These are phyloP conservation scores for Sylvia atricapilla DNA, from an alignment of 2,113 vertebrate species.

Conservation along the genomic window DNA sequence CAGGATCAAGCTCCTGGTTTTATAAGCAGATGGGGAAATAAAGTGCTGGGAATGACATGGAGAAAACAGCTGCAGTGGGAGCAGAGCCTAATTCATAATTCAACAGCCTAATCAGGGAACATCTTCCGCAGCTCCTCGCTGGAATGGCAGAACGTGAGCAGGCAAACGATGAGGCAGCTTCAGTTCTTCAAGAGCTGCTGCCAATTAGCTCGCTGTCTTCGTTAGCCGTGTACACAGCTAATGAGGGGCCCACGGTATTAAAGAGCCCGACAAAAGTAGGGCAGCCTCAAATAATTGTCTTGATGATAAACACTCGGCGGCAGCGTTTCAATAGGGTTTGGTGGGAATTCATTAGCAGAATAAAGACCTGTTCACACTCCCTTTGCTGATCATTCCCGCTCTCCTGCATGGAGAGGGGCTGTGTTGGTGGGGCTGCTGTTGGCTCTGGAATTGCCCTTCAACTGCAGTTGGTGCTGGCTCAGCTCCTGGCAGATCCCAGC, in stretches of 20 bases:
- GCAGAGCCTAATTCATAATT: constrained; percentile 81
- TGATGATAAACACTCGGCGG: constrained; percentile 37
- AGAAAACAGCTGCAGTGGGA: constrained; percentile 79
- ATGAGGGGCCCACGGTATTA: constrained; percentile 28
- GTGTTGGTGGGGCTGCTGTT: neutral
- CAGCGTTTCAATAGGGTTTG: neutral
- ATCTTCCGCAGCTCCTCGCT: constrained; percentile 71
- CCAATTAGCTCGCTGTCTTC: constrained; percentile 53
- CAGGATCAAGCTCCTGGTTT: constrained; percentile 76
- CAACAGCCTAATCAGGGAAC: constrained; percentile 81
- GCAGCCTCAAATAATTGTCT: constrained; percentile 58
- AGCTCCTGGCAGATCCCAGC: neutral
- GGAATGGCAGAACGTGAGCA: constrained; percentile 75
- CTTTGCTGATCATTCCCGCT: neutral
- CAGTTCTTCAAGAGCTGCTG: constrained; percentile 52
- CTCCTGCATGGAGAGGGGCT: neutral
- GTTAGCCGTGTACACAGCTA: constrained; percentile 18
- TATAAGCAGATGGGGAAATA: constrained; percentile 82
- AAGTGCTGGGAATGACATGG: constrained; percentile 76
- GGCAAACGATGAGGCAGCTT: constrained; percentile 68
- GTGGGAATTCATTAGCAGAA: constrained; percentile 19
- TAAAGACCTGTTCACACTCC: neutral
- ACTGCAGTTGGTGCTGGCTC: neutral
- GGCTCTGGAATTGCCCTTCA: neutral
- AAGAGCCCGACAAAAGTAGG: constrained; percentile 58